Percentiles rank a stretch among this genome's conserved stretches.
phyloP scores from a whole-genome alignment of 2,113 vertebrate species.

The Lepus americanus region DNA sequence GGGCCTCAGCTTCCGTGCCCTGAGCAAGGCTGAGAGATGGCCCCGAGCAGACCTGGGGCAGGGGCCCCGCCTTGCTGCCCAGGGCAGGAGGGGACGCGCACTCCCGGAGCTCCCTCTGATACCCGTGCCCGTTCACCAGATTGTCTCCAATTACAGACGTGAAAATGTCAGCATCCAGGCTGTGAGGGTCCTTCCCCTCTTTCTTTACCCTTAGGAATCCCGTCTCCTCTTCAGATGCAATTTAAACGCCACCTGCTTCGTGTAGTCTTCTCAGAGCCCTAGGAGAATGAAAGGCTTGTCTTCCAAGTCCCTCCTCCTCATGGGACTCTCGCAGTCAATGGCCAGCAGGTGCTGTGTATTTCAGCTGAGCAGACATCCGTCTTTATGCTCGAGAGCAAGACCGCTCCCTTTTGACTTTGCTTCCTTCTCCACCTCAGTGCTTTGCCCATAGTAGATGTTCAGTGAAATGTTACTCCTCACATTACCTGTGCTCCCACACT shows the following conservation, averaged over 20 bases:
- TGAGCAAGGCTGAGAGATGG: no score
- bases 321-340: not conserved
- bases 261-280: not conserved
- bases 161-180: not conserved
- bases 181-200: not conserved
- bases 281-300: constrained; percentile 29
- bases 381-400: not conserved
- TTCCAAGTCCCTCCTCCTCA: constrained; percentile 39
- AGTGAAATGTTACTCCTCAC: not conserved
- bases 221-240: not conserved
- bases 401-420: not conserved
- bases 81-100: no score
- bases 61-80: no score
- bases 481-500: not conserved
- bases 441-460: not conserved
- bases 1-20: no score
- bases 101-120: not conserved
- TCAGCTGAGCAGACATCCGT: not conserved
- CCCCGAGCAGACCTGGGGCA: no score
- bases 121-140: not conserved
- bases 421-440: not conserved
- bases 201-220: constrained; percentile 20
- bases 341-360: constrained; percentile 6
- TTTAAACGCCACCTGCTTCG: constrained; percentile 35
- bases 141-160: not conserved